Conservation (phyloP, 2,888 invertebrate genomes). For the Parascotia fuliginaria region DNA sequence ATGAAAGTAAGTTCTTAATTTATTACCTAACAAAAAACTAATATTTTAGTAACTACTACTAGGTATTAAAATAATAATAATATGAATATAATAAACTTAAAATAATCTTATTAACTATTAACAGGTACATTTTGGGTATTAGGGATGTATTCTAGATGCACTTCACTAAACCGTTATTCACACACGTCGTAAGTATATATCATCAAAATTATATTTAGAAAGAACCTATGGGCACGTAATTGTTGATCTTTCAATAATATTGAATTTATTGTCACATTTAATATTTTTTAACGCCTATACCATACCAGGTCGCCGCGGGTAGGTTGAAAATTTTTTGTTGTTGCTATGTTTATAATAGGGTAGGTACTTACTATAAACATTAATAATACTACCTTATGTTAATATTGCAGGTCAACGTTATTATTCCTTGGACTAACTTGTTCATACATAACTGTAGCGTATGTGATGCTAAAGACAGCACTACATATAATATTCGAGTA, state of each 20-base stretch:
- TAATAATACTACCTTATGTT: background rate
- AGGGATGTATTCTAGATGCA: conserved; percentile 77
- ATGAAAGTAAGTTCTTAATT: conserved; percentile 58
- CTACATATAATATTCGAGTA: conserved; percentile 78
- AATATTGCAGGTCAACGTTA: conserved; percentile 57
- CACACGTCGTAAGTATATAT: conserved; percentile 66
- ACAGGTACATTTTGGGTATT: conserved; percentile 74
- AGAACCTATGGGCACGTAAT: too few species aligned
- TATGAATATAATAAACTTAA: too few species aligned
- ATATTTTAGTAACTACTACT: too few species aligned
- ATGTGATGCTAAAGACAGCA: conserved; percentile 65
- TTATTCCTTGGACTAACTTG: conserved; percentile 69
- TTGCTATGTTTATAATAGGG: too few species aligned
- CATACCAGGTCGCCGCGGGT: too few species aligned
- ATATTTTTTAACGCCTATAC: too few species aligned
- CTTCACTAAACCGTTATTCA: conserved; percentile 59
- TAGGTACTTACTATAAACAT: too few species aligned
- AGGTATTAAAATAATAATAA: too few species aligned
- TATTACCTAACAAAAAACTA: background rate
- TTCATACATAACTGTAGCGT: conserved; percentile 69
- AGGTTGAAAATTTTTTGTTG: too few species aligned
- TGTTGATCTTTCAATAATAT: too few species aligned
- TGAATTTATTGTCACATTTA: too few species aligned
- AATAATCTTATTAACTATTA: background rate
- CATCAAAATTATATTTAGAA: background rate